A percentile compares a stretch with the other conserved stretches of the same genome.
These are phyloP conservation scores for Pomatorhinus ruficollis DNA, from an alignment of 2,113 vertebrate species.

Conservation along the genomic window DNA sequence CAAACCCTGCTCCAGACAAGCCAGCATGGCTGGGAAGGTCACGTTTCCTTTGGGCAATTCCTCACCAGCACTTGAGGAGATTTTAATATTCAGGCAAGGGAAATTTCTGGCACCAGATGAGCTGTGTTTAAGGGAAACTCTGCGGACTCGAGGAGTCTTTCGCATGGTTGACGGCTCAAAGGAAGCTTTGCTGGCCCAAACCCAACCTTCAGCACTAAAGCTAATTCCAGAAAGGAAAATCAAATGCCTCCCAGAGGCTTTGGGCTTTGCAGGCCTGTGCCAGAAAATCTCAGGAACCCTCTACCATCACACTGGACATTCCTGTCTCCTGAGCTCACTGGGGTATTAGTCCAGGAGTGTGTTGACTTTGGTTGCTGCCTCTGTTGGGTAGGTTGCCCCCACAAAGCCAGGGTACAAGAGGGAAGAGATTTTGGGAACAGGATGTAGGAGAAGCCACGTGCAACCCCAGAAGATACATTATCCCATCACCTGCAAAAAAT, in stretches of 20 bases:
- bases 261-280: background rate
- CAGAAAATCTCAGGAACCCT: constrained; percentile 17
- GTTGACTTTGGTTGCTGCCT: background rate
- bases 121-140: constrained; percentile 9
- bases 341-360: background rate
- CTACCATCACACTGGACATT: background rate
- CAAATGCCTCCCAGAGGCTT: constrained; percentile 24
- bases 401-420: background rate
- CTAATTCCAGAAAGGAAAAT: constrained; percentile 62
- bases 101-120: constrained; percentile 39
- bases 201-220: constrained; percentile 56
- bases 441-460: background rate
- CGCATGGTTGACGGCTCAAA: background rate
- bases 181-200: constrained; percentile 55
- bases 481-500: accelerated
- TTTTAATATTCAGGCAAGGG: background rate
- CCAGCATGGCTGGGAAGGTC: background rate
- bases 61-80: background rate
- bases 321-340: background rate
- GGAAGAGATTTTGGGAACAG: background rate
- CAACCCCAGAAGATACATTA: background rate
- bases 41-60: constrained; percentile 9
- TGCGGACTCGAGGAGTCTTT: background rate
- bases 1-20: background rate
- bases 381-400: background rate